These are phyloP conservation scores for Kryptolebias ocellatus DNA, from an alignment of 2,797 vertebrate species.

Conservation along the genomic window DNA sequence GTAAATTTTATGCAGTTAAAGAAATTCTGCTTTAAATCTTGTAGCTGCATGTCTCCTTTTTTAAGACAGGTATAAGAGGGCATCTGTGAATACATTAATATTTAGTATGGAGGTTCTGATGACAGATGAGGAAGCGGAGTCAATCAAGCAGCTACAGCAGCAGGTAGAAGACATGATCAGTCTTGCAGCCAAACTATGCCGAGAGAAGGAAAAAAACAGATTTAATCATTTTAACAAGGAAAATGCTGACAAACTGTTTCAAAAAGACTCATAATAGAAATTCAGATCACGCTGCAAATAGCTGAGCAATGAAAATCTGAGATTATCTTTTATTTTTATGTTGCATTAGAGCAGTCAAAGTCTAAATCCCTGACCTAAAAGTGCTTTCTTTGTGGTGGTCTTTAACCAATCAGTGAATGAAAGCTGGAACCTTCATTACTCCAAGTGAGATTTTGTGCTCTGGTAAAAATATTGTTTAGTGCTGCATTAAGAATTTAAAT, in stretches of 20 bases:
- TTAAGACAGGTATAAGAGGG: slow-evolving; percentile 16
- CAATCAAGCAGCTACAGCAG: slow-evolving; percentile 29
- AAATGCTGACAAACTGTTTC: slow-evolving; percentile 31
- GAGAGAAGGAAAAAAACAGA: slow-evolving; percentile 18
- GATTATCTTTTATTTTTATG: no score
- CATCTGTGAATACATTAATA: slow-evolving; percentile 37
- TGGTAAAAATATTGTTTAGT: no score
- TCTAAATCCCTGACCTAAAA: no score
- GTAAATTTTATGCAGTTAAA: slow-evolving; percentile 2
- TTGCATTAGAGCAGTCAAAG: no score
- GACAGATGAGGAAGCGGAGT: slow-evolving; percentile 27
- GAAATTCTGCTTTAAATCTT: slow-evolving; percentile 15
- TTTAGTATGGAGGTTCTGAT: slow-evolving; percentile 39
- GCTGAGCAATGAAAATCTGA: no score
- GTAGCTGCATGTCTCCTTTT: slow-evolving; percentile 11
- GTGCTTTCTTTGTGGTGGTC: no score
- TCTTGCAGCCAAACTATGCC: slow-evolving; percentile 48
- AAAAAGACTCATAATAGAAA: slow-evolving; percentile 20
- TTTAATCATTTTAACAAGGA: slow-evolving; percentile 48
- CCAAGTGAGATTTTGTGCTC: no score
- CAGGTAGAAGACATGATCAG: slow-evolving; percentile 30
- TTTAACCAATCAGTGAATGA: no score
- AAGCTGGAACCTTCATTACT: no score
- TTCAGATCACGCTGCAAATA: background rate
- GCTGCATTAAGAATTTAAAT: no score